A percentile compares a stretch with the other conserved stretches of the same genome.
These are phyloP conservation scores for Chrosomus eos DNA, from an alignment of 2,797 vertebrate species.

Conservation along the genomic window DNA sequence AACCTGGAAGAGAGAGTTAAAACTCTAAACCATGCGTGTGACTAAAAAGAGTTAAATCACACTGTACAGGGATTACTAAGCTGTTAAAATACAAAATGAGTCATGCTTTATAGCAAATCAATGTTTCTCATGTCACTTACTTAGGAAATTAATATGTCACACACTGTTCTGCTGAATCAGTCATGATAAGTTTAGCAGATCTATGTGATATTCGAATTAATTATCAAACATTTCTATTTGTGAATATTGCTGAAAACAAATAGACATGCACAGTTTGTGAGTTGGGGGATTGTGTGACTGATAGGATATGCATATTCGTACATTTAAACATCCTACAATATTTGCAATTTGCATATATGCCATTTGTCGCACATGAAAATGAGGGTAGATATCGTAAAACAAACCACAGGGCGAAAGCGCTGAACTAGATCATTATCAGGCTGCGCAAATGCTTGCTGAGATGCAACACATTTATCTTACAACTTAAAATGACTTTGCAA, in stretches of 20 bases:
- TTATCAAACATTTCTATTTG: background rate
- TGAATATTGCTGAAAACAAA: background rate
- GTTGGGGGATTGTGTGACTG: background rate
- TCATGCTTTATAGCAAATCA: background rate
- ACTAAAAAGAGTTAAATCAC: background rate
- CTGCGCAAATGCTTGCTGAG: background rate
- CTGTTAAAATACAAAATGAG: background rate
- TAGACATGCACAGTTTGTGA: background rate
- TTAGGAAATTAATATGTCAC: background rate
- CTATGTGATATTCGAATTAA: background rate
- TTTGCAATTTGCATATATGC: background rate
- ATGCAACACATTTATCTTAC: slow-evolving; percentile 4
- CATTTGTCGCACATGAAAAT: background rate
- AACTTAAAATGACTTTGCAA: background rate
- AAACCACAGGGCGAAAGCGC: background rate
- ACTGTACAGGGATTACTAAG: background rate
- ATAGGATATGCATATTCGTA: background rate
- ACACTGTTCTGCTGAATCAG: background rate
- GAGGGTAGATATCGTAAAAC: background rate
- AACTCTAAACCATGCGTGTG: background rate
- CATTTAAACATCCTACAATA: slow-evolving; percentile 2
- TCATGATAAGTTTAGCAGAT: background rate
- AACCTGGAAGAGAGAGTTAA: slow-evolving; percentile 7
- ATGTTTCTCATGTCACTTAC: background rate
- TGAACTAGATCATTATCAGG: slow-evolving; percentile 10